Evolutionary conservation across 92 coral and sea anemone species (phyloP).

Genomic region (Siderastrea siderea): DNA sequence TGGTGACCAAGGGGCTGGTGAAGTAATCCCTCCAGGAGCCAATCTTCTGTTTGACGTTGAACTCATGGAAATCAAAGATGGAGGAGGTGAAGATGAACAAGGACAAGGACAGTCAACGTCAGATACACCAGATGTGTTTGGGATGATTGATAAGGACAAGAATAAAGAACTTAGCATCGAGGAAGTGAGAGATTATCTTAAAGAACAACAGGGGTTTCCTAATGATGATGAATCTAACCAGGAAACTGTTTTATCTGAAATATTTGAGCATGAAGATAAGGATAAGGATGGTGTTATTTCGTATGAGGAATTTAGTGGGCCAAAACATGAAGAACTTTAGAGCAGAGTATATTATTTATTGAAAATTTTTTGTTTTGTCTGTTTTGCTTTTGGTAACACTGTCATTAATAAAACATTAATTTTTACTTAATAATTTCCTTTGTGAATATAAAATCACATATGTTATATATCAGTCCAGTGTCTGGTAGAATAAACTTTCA

Average conservation of each 20-base stretch:
- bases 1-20: slow-evolving; percentile 85
- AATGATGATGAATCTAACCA: slow-evolving; percentile 78
- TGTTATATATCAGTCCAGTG: too few relatives aligned
- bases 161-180: slow-evolving; percentile 80
- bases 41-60: slow-evolving; percentile 91
- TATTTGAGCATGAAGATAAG: slow-evolving; percentile 91
- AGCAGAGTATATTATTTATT: neutral
- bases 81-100: slow-evolving; percentile 8
- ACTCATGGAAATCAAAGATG: slow-evolving; percentile 79
- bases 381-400: too few relatives aligned
- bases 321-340: slow-evolving; percentile 78
- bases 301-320: slow-evolving; percentile 88
- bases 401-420: too few relatives aligned
- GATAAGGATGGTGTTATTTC: slow-evolving; percentile 93
- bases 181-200: slow-evolving; percentile 77
- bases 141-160: slow-evolving; percentile 84
- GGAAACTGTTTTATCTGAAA: slow-evolving; percentile 82
- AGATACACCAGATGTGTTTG: slow-evolving; percentile 79
- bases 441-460: too few relatives aligned
- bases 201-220: slow-evolving; percentile 77
- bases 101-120: slow-evolving; percentile 42
- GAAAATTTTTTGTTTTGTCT: neutral
- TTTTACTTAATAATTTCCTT: too few relatives aligned
- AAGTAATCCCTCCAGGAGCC: slow-evolving; percentile 82
- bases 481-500: too few relatives aligned